Evolutionary conservation across 2,113 vertebrate species (phyloP), one percentile per base, ranked within the genome.

Genomic region (Onychostoma macrolepis): DNA sequence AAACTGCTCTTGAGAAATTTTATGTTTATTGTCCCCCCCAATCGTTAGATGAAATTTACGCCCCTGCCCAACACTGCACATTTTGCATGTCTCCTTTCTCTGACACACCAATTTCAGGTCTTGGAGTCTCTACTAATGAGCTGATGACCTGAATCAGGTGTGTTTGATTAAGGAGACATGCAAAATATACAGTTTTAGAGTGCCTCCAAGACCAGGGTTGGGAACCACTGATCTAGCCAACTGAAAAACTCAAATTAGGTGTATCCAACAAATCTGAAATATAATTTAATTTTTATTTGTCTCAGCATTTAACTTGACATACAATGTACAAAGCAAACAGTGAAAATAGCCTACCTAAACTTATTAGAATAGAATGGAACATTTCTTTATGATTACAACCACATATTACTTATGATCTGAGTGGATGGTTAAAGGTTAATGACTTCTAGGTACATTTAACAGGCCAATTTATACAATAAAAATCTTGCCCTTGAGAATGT

Each of bases 401-500:
- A 53, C 28, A 53, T 33, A 53, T 58, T 58, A 2, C 69, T 72
- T 12, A 9, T 21, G 15, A 72, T 72, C 33, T 78, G 13, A 38
- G 1, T 41, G 56, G 24, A 61, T 33, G 26, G 41, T 26, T 24
- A 38, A 84, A 58, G 69, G 48, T 74, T 41, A 75, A 84, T 56
- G 65, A 41, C n/a, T 36, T 36, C 26, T 77, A 19, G 24, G n/a
- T 15, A 33, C 71, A 50, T 36, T 58, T 48, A 78, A 48, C 28
- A 78, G n/a, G 53, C 50, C 63, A 76, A 56, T 53, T 36, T 33
- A 45, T 24, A 33, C 11, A 58, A 36, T 17, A 11, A 21, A 83
- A 43, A 30, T 48, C 75, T 79, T 87, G 71, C 85, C 79, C 83
- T 86, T 85, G 41, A 56, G 45, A 82, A 80, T 76, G 26, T 71